Base-by-base conservation (phyloP, 2,888 invertebrate genomes). In the Mimas tiliae region DNA sequence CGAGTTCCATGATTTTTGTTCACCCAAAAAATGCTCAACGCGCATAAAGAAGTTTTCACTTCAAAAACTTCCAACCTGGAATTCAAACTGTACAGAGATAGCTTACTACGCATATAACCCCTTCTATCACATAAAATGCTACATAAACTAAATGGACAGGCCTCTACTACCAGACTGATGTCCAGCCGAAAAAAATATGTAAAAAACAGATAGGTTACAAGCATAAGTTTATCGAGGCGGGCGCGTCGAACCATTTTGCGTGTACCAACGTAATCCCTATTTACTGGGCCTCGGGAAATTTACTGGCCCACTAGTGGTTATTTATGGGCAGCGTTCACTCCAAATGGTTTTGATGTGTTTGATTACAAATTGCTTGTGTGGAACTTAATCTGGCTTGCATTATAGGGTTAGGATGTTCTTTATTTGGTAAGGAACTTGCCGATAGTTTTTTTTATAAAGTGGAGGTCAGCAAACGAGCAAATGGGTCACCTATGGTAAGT, bases 201-300 rank as follows among this genome's bases (percentile, higher is more conserved):
- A 42, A 58, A 58, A 58, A 58, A 58, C 19, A 58, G 11, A 58
- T 58, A 38, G 58, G 58, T 42, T 55, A 38, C 58, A 42, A 58
- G 58, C 58, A 58, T 58, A 58, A 58, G 42, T 58, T 58, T 58
- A 58, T 42, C 58, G 58, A 19, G 11, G 58, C 58, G 34, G 19
- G 48, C 65, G 65, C 65, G 34, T 66, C 58, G 63, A 52, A 63
- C 52, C 66, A 63, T 62, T 62, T 42, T 38, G 62, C 62, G 27
- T 38, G 67, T 63, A 68, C 72, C 68, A 68, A 66, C 71, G 68
- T 74, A 73, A 74, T 71, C 72, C 70, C 68, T 73, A 71, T 74
- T 72, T 73, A 74, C 69, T 70, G 72, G 69, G 53, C 68, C 63
- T 52, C 63, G 62, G 69, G 53, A 69, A 74, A 73, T 72, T 68